Percentiles rank a stretch among this genome's conserved stretches.
Evolutionary conservation across 2,888 invertebrate species (phyloP).

Genomic region (Andrena praecox): DNA sequence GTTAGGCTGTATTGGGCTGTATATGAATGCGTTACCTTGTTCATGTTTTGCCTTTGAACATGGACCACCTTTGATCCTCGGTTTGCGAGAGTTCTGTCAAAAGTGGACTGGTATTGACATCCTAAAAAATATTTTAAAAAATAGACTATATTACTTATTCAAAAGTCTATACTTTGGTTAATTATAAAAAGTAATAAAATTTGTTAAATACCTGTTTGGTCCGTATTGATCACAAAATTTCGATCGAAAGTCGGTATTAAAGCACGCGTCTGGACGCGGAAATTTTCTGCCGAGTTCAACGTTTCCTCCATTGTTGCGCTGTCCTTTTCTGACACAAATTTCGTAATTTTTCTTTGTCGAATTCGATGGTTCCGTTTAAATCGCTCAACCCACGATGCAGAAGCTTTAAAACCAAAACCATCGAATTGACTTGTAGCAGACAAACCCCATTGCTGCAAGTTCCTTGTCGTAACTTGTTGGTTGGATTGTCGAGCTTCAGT

Average conservation of each 20-base stretch:
- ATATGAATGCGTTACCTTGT: not conserved
- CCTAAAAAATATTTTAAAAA: not conserved
- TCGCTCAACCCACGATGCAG: not conserved
- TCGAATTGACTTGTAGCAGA: not conserved
- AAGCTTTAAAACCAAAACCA: not conserved
- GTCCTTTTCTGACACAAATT: not conserved
- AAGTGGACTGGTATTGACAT: not conserved
- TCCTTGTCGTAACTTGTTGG: not conserved
- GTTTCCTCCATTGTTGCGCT: not conserved
- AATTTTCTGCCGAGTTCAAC: not conserved
- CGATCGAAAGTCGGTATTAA: not conserved
- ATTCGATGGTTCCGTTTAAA: not conserved
- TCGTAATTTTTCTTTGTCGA: not conserved
- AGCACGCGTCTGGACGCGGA: no score
- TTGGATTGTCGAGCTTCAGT: not conserved
- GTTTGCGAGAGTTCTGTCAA: no score
- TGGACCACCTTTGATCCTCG: no score
- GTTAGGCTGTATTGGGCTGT: not conserved
- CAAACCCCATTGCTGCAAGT: not conserved
- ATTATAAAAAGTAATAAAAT: no score
- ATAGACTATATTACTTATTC: not conserved
- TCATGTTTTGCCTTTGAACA: not conserved
- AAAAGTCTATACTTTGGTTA: not conserved
- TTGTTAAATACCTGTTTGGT: not conserved
- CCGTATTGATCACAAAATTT: not conserved